Conservation (phyloP, 2,113 vertebrate genomes). For the Urocitellus parryii region DNA sequence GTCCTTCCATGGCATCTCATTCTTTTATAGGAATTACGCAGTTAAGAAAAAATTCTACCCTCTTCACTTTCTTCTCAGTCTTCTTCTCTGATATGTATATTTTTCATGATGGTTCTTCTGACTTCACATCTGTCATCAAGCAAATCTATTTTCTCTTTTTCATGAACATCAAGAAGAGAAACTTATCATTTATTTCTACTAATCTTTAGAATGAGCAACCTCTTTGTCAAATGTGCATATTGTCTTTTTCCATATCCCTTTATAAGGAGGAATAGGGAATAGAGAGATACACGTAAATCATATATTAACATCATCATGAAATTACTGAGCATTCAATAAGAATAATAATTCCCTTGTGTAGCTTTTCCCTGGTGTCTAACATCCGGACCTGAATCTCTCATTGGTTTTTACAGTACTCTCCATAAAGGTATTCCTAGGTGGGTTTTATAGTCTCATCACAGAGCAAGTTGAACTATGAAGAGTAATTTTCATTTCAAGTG, state of each 20-base stretch:
- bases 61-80: background rate
- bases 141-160: background rate
- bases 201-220: background rate
- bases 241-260: background rate
- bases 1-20: background rate
- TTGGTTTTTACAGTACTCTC: background rate
- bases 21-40: background rate
- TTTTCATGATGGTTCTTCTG: background rate
- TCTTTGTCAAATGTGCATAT: background rate
- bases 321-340: background rate
- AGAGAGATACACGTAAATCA: background rate
- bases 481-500: background rate
- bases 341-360: background rate
- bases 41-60: background rate
- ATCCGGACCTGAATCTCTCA: background rate
- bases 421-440: background rate
- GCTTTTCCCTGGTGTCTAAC: background rate
- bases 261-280: background rate
- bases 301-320: background rate
- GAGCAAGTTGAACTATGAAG: background rate
- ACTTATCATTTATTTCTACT: background rate
- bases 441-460: background rate
- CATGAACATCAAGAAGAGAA: background rate
- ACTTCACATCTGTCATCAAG: background rate
- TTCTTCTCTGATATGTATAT: background rate